phyloP scores from a whole-genome alignment of 2,113 vertebrate species.

The Corapipo altera region DNA sequence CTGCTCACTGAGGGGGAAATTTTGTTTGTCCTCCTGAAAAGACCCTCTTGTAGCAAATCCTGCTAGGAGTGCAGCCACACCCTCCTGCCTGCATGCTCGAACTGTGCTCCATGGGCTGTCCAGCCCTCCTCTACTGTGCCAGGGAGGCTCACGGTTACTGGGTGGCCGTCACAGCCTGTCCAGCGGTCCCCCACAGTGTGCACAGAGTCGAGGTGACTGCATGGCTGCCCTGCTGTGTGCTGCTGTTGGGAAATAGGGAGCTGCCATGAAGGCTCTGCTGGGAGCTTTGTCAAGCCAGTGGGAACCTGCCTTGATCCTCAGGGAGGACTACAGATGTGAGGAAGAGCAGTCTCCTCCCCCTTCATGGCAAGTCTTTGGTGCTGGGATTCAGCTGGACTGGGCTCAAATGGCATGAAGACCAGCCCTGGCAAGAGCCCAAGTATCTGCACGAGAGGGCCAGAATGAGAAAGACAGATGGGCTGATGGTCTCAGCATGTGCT shows the following conservation, averaged over 20 bases:
- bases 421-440: not conserved
- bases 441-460: not conserved
- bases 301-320: not conserved
- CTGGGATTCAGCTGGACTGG: not conserved
- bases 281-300: not conserved
- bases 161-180: not conserved
- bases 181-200: rapidly evolving
- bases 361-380: not conserved
- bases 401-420: not conserved
- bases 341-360: not conserved
- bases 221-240: not conserved
- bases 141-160: no score
- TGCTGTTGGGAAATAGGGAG: not conserved
- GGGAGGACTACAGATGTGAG: not conserved
- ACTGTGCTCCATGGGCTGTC: not conserved
- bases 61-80: rapidly evolving
- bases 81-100: not conserved
- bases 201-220: not conserved
- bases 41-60: not conserved
- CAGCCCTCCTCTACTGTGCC: not conserved
- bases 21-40: not conserved
- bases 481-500: rapidly evolving
- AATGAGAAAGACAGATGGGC: not conserved
- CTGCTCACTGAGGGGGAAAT: not conserved
- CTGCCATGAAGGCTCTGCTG: not conserved